phyloP scores from a whole-genome alignment of 2,888 invertebrate genomes.

The Conomelus anceps region DNA sequence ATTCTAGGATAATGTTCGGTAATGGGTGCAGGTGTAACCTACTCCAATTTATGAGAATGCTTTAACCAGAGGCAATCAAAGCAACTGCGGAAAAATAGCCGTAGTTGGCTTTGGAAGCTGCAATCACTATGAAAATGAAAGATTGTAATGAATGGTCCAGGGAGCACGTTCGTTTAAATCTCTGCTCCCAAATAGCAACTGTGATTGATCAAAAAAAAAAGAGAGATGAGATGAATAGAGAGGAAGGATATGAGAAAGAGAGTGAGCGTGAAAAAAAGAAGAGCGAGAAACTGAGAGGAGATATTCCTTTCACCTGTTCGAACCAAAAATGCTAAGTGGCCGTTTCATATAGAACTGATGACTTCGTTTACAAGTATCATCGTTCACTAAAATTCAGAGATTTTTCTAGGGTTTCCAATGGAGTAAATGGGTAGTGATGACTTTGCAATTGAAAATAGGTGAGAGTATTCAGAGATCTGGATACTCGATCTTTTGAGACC shows the following conservation, averaged over 20 bases:
- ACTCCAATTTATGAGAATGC: neutral
- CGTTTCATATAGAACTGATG: neutral
- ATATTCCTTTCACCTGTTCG: neutral
- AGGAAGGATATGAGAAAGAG: too few species aligned
- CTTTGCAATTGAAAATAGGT: too few species aligned
- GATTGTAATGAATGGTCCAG: neutral
- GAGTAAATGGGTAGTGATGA: neutral
- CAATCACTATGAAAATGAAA: neutral
- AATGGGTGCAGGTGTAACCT: neutral
- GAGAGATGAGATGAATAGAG: neutral
- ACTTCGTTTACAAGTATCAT: too few species aligned
- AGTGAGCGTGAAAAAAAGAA: neutral
- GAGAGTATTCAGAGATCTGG: too few species aligned
- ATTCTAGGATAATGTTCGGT: neutral
- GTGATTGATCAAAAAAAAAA: neutral
- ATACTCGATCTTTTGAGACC: too few species aligned
- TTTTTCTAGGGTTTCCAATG: too few species aligned
- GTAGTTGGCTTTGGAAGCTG: neutral
- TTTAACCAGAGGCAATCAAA: neutral
- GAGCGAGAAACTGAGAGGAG: neutral
- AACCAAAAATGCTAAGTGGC: neutral
- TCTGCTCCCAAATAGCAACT: neutral
- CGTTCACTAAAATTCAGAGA: too few species aligned
- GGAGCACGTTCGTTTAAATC: neutral
- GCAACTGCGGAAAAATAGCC: neutral